Conservation (phyloP, 30 jellyfish, hydroid and myxozoan species). For the Turritopsis rubra region DNA sequence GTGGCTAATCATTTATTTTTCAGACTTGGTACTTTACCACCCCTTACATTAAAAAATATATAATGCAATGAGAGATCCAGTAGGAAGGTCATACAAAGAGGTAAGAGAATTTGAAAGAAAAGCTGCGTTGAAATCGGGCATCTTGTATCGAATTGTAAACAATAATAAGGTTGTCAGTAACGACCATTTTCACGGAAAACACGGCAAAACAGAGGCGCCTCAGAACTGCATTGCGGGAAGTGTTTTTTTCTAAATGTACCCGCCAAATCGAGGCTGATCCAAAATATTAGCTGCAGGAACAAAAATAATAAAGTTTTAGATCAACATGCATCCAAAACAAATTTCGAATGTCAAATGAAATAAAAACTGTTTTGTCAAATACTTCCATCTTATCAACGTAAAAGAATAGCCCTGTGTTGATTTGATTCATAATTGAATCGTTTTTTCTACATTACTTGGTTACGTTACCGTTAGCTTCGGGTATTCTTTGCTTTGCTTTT, state of each 20-base stretch:
- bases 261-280: slow-evolving; percentile 24
- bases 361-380: background rate
- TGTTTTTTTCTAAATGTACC: background rate
- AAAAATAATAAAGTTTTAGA: background rate
- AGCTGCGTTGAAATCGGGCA: too few relatives aligned
- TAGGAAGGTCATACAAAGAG: too few relatives aligned
- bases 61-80: too few relatives aligned
- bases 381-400: background rate
- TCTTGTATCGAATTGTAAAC: background rate
- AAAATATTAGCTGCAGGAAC: background rate
- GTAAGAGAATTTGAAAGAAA: too few relatives aligned
- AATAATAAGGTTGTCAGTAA: background rate
- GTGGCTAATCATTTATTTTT: too few relatives aligned
- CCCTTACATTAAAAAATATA: too few relatives aligned
- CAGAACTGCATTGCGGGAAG: background rate
- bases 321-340: background rate
- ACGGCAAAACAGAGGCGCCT: background rate
- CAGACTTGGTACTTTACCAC: too few relatives aligned
- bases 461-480: background rate
- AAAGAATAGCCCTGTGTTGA: background rate
- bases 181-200: background rate
- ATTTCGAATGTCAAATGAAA: too few relatives aligned
- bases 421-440: background rate
- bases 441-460: background rate
- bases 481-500: background rate